Conservation (phyloP, 2,797 vertebrate genomes). For the Mareca penelope region DNA sequence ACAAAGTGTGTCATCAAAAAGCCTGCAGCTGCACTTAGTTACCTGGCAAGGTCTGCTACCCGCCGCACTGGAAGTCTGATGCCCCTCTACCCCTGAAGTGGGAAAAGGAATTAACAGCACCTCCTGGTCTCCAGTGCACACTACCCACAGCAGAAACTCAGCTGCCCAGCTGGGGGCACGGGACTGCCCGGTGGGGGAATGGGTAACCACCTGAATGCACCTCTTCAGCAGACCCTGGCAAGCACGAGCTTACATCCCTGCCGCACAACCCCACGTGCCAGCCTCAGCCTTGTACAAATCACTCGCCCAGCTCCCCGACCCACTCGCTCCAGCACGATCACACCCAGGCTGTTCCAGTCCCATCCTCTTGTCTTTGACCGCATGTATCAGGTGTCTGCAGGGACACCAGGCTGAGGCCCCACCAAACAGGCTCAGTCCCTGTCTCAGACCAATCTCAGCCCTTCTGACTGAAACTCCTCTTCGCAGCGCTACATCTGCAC, state of each 20-base stretch:
- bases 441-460: accelerated
- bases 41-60: neutral
- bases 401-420: neutral
- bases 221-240: neutral
- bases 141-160: accelerated
- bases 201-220: accelerated
- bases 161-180: accelerated
- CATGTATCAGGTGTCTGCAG: accelerated
- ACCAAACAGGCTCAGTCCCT: neutral
- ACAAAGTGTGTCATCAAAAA: neutral
- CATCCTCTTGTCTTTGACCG: accelerated
- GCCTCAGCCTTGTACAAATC: neutral
- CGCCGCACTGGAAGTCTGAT: neutral
- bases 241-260: neutral
- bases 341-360: neutral
- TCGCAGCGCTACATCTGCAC: accelerated
- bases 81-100: neutral
- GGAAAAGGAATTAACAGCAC: neutral
- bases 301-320: accelerated
- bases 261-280: accelerated
- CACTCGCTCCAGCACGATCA: neutral
- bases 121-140: accelerated
- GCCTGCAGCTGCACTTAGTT: neutral
- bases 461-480: neutral
- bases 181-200: neutral